Conservation (phyloP, 2,797 vertebrate species). For the Trichosurus vulpecula region DNA sequence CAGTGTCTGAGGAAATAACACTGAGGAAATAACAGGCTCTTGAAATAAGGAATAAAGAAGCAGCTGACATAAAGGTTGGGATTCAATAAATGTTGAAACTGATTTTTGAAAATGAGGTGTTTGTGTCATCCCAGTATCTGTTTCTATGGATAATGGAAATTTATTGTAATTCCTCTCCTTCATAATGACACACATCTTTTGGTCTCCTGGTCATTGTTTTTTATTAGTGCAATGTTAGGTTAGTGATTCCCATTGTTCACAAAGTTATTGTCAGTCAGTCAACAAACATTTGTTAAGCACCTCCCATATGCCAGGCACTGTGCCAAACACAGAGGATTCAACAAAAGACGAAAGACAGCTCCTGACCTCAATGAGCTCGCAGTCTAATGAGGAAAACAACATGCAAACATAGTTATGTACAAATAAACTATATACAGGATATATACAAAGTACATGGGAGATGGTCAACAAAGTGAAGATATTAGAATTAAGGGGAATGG, state of each 20-base stretch:
- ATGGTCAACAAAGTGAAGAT: not conserved
- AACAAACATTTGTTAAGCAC: not conserved
- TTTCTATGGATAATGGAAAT: too few species aligned
- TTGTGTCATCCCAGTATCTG: too few species aligned
- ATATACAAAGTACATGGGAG: not conserved
- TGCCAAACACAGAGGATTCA: not conserved
- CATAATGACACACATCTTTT: too few species aligned
- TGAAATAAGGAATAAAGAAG: not conserved
- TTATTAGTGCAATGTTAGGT: not conserved
- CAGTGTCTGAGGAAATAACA: not conserved
- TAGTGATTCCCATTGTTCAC: not conserved
- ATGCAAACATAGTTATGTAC: not conserved
- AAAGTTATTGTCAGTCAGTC: not conserved
- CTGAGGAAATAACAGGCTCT: not conserved
- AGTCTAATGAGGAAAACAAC: not conserved
- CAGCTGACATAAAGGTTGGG: too few species aligned
- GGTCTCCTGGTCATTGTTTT: too few species aligned
- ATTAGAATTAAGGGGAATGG: not conserved
- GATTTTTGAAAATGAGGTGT: too few species aligned
- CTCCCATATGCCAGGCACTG: not conserved
- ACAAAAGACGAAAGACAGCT: not conserved
- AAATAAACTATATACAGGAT: not conserved
- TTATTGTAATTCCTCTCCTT: too few species aligned
- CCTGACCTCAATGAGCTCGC: not conserved
- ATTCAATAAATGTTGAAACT: too few species aligned